These are phyloP conservation scores for Cabera pusaria DNA, from an alignment of 2,888 invertebrate genomes.

Conservation along the genomic window DNA sequence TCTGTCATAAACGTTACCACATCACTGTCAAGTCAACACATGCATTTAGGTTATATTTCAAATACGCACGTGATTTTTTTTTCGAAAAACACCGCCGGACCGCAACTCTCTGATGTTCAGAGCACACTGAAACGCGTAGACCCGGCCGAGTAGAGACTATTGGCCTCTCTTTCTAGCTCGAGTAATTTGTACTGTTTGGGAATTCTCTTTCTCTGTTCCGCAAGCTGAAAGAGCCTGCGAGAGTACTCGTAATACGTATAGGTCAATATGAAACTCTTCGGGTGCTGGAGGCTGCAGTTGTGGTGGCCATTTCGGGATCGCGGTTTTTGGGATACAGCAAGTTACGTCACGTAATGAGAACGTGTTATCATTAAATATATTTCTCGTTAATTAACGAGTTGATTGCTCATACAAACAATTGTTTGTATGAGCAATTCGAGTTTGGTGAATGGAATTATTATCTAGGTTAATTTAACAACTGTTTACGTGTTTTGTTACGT, in stretches of 20 bases:
- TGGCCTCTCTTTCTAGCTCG: slow-evolving; percentile 50
- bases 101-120: slow-evolving; percentile 59
- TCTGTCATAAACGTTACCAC: slow-evolving; percentile 8
- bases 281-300: slow-evolving; percentile 80
- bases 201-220: slow-evolving; percentile 51
- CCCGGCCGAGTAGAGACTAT: slow-evolving; percentile 59
- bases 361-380: slow-evolving; percentile 15
- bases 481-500: too few relatives aligned
- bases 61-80: slow-evolving; percentile 47
- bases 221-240: slow-evolving; percentile 68
- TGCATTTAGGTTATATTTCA: slow-evolving; percentile 28
- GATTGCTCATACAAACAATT: too few relatives aligned
- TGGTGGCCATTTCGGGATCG: slow-evolving; percentile 50
- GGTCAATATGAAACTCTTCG: slow-evolving; percentile 82
- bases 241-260: slow-evolving; percentile 80
- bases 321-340: slow-evolving; percentile 26
- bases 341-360: slow-evolving; percentile 20
- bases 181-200: slow-evolving; percentile 32
- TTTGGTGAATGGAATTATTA: too few relatives aligned
- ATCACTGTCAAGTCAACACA: slow-evolving; percentile 25
- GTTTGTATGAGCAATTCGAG: too few relatives aligned
- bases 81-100: slow-evolving; percentile 48
- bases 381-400: too few relatives aligned
- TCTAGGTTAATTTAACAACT: too few relatives aligned
- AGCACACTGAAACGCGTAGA: slow-evolving; percentile 69